Percentiles rank a stretch among this genome's conserved stretches.
Evolutionary conservation across 2,797 vertebrate genomes (phyloP).

Genomic region (Tiaroga cobitis): DNA sequence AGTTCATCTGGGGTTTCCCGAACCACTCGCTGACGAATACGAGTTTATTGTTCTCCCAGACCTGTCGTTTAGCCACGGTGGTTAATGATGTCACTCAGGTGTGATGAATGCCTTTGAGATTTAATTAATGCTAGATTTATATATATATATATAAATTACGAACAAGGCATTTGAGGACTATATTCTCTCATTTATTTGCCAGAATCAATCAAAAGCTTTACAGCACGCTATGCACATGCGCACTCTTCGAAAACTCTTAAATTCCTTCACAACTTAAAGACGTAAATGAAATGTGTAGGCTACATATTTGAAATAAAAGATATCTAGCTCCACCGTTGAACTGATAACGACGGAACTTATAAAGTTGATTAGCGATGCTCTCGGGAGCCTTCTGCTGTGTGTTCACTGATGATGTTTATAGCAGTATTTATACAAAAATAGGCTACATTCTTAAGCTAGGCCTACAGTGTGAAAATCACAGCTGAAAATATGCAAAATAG

Average conservation of each 20-base stretch:
- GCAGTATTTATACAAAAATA: background rate
- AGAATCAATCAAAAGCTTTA: background rate
- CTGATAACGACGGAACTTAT: too few species aligned
- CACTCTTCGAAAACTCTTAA: background rate
- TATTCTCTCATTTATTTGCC: background rate
- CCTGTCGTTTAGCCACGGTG: too few species aligned
- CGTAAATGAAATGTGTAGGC: too few species aligned
- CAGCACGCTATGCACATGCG: background rate
- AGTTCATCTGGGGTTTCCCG: conserved; percentile 36
- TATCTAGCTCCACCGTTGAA: too few species aligned
- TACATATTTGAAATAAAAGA: too few species aligned
- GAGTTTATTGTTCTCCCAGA: too few species aligned
- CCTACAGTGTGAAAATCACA: background rate
- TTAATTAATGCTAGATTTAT: background rate
- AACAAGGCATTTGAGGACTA: background rate
- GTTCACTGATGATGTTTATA: conserved; percentile 5
- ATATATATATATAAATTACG: background rate
- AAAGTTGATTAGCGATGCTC: too few species aligned
- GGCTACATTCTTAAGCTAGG: too few species aligned
- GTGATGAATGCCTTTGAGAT: background rate
- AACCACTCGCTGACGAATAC: background rate
- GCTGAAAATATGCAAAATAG: background rate
- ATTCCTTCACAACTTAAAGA: too few species aligned
- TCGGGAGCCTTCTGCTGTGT: conserved; percentile 24
- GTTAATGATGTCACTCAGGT: background rate